Conservation (phyloP, 2,888 invertebrate genomes). For the Rhagonycha lutea region DNA sequence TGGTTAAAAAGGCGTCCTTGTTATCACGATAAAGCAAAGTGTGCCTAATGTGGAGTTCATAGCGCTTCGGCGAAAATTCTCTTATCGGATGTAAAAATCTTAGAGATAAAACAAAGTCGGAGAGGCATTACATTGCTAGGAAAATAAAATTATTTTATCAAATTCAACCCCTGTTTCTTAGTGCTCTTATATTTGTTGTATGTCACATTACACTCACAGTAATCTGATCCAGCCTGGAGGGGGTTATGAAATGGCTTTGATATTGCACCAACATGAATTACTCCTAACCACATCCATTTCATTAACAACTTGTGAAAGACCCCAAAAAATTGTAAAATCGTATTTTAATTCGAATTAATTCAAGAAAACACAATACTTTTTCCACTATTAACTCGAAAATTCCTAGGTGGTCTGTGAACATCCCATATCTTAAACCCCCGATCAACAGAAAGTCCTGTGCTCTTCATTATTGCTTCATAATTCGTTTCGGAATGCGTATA, state of each 20-base stretch:
- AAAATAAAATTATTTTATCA: background rate
- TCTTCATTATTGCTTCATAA: slow-evolving; percentile 55
- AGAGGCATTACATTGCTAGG: background rate
- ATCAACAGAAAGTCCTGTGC: slow-evolving; percentile 45
- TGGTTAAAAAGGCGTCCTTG: background rate
- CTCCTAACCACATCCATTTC: background rate
- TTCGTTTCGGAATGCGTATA: slow-evolving; percentile 49
- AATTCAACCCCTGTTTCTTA: background rate
- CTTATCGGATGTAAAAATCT: background rate
- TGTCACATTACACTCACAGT: background rate
- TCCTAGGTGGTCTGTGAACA: slow-evolving; percentile 46
- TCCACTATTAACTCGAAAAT: slow-evolving; percentile 18
- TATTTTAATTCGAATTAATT: too few species aligned
- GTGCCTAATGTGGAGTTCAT: background rate
- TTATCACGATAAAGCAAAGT: background rate
- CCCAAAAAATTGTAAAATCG: background rate
- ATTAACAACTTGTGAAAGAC: background rate
- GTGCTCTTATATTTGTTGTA: background rate
- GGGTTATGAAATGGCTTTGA: background rate
- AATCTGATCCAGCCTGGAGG: background rate
- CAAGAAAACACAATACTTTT: background rate
- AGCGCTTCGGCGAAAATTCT: background rate
- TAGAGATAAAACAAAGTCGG: background rate
- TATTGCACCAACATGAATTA: background rate
- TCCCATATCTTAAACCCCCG: slow-evolving; percentile 44